Base-by-base conservation (phyloP, 2,797 vertebrate species). In the Betta splendens region DNA sequence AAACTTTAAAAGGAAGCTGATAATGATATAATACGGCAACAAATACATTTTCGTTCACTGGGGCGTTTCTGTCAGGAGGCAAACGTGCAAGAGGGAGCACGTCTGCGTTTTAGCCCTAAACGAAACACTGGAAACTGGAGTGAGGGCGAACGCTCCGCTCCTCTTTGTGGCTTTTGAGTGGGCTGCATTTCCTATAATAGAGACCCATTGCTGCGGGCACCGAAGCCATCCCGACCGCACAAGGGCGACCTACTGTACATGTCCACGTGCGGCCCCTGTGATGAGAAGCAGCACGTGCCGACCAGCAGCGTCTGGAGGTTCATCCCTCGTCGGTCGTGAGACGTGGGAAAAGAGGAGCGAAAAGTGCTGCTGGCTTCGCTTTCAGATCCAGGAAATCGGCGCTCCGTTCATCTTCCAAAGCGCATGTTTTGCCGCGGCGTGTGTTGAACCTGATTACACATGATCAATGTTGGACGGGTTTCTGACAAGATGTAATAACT, bases 401-500 rank as follows among this genome's bases (percentile, higher is more conserved):
- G 60, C 35, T 33, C 39, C 64, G 68, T 78, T 81, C 1, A 75
- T 77, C 83, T 72, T 47, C 25, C 64, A 70, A 87, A 79, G 64
- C 81, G 75, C 58, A 85, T 64, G 75, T 69, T 74, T 57, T 62
- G 69, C 60, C 52, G 72, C 76, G 47, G 61, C 77, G 59, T 70
- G 68, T 75, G 73, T 80, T 54, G 64, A 83, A 79, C 57, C 66
- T 74, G 84, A 86, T 87, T 76, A 79, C 33, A 55, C 36, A 9
- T 77, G 81, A 84, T 83, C 56, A 70, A 85, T 80, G 77, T 75
- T 58, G 46, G 71, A 85, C 76, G 85, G 50, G 73, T 71, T 72
- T 71, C 58, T 86, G 78, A 84, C 83, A 75, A 78, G 42, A 72
- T 70, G 54, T 78, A 78, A 85, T 79, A 83, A 88, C 72, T 73